Evolutionary conservation across 2,888 invertebrate species (phyloP).

Genomic region (Dendrolimus houi): DNA sequence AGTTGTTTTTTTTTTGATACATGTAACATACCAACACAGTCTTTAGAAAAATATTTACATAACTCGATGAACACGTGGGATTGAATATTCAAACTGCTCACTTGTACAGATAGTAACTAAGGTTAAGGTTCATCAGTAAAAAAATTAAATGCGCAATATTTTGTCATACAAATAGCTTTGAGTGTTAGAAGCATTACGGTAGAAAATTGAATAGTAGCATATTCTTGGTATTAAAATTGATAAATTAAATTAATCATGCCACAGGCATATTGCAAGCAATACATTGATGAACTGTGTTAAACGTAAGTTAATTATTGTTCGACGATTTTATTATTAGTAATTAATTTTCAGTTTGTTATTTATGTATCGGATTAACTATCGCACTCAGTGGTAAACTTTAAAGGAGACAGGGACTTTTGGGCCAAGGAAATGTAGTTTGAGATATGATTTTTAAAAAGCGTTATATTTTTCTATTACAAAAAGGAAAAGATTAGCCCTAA

Average conservation of each 20-base stretch:
- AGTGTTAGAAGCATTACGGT: conserved; percentile 46
- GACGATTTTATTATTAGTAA: too few species aligned
- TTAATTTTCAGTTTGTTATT: too few species aligned
- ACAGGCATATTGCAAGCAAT: conserved; percentile 5
- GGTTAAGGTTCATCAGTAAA: conserved; percentile 15
- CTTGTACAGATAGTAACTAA: background rate
- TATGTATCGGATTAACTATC: too few species aligned
- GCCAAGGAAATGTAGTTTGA: too few species aligned
- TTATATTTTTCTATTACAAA: too few species aligned
- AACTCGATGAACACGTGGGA: background rate
- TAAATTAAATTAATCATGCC: conserved; percentile 14
- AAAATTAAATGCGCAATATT: conserved; percentile 49
- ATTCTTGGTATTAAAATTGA: conserved; percentile 37
- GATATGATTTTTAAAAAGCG: too few species aligned
- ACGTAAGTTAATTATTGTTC: conserved; percentile 3
- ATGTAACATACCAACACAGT: too few species aligned
- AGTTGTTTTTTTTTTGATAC: too few species aligned
- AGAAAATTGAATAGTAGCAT: conserved; percentile 34
- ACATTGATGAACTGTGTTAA: conserved; percentile 2
- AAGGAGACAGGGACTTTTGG: too few species aligned
- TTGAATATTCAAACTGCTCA: background rate
- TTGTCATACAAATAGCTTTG: conserved; percentile 62
- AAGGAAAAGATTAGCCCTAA: too few species aligned
- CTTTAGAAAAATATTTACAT: background rate
- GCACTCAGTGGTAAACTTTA: too few species aligned